A percentile compares a stretch with the other conserved stretches of the same genome.
These are phyloP conservation scores for Paratrypauchen microcephalus DNA, from an alignment of 2,797 vertebrate genomes.

Conservation along the genomic window DNA sequence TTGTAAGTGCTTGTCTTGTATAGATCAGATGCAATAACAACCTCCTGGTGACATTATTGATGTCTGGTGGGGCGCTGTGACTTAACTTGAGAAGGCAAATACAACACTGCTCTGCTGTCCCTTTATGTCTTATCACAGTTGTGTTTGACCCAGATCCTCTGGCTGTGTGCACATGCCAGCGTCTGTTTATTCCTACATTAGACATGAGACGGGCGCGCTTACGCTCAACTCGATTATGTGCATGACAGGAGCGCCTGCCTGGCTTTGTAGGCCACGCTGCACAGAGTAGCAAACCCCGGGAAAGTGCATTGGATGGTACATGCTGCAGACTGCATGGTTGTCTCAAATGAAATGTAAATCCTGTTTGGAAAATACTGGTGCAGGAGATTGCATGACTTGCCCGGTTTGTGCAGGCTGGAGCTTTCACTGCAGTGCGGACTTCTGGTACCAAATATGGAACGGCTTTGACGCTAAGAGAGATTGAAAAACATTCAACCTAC, in stretches of 20 bases:
- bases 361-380: conserved; percentile 8
- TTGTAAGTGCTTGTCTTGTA: not conserved
- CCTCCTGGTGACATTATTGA: conserved; percentile 19
- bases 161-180: conserved; percentile 23
- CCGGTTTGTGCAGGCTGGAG: not conserved
- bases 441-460: not conserved
- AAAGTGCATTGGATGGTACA: conserved; percentile 22
- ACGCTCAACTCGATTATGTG: conserved; percentile 52
- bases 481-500: not conserved
- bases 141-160: conserved; percentile 59
- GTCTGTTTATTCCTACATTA: conserved; percentile 46
- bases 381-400: not conserved
- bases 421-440: not conserved
- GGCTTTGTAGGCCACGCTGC: conserved; percentile 34
- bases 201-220: conserved; percentile 41
- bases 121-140: conserved; percentile 3
- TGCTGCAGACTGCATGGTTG: conserved; percentile 7
- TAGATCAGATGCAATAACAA: conserved; percentile 10
- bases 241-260: conserved; percentile 34
- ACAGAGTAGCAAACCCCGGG: conserved; percentile 3
- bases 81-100: conserved; percentile 19
- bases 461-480: not conserved
- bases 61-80: conserved; percentile 11
- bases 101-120: conserved; percentile 3
- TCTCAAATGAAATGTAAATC: conserved; percentile 30